Evolutionary conservation across 2,113 vertebrate species (phyloP).

Genomic region (Albula goreensis): DNA sequence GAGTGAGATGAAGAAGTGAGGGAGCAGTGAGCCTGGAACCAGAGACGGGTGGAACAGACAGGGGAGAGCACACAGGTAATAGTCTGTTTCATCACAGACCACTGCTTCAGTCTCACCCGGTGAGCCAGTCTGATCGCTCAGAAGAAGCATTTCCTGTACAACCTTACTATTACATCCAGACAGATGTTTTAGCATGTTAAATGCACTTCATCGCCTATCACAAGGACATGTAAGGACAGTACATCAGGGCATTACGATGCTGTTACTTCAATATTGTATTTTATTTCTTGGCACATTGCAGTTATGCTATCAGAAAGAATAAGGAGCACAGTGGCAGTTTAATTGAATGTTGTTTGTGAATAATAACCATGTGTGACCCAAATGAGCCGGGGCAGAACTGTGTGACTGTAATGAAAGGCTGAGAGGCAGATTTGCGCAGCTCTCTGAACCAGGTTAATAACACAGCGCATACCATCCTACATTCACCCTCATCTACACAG

Average conservation of each 20-base stretch:
- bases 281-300: background rate
- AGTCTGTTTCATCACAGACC: background rate
- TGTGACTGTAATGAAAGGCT: slow-evolving; percentile 2
- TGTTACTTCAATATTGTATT: background rate
- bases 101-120: background rate
- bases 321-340: background rate
- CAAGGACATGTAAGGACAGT: background rate
- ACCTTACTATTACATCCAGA: background rate
- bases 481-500: too few species aligned
- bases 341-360: background rate
- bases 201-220: background rate
- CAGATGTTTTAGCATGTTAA: background rate
- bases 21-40: background rate
- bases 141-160: background rate
- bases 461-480: background rate
- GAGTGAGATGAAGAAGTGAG: background rate
- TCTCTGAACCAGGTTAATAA: background rate
- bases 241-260: background rate
- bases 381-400: background rate
- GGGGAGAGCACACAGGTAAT: too few species aligned
- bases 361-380: background rate
- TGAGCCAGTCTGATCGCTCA: background rate
- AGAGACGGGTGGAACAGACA: too few species aligned
- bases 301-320: slow-evolving; percentile 11
- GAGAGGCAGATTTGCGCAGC: background rate